Base-by-base conservation (phyloP, 2,888 invertebrate genomes). In the Apamea monoglypha region DNA sequence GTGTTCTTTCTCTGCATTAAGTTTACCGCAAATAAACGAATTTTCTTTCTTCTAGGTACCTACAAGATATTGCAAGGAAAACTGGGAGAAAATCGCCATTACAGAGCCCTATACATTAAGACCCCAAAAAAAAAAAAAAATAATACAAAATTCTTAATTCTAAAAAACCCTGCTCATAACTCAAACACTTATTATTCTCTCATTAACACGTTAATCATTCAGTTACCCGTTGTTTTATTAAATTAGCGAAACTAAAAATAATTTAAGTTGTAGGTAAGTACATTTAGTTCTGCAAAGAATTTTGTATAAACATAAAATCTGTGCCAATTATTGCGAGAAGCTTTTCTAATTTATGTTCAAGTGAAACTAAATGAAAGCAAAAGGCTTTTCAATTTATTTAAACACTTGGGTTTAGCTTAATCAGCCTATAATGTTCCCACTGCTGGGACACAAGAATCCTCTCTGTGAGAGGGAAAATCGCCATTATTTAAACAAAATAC, bases 261-360 rank as follows among this genome's bases (percentile, higher is more conserved):
- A 68, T 10, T 81, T 67, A n/a, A n/a, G n/a, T n/a, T n/a, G n/a
- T n/a, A n/a, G n/a, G n/a, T n/a, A n/a, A 77, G 70, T 79, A 77
- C 1, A 21, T 70, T 77, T 64, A 87, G 14, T 32, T 72, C 16
- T 59, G 87, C 89, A 89, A 84, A 81, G 25, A 47, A 81, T 81
- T 88, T 76, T 4, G n/a, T 70, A 47, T 63, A 21, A 81, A 83
- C 69, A 69, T 44, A 76, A 85, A 87, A 80, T 64, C 12, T 66
- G 81, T 87, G 90, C 88, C 81, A 88, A 85, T 89, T 69, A 78
- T 77, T 75, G 81, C 77, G 44, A 53, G 1, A 90, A 90, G 90
- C 88, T 40, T 72, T 75, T 25, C 73, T 80, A 87, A 69, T 80
- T 74, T 69, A 80, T 75, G 79, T 75, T n/a, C n/a, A 64, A 36